Base-by-base conservation (phyloP, 2,113 vertebrate genomes). In the Heterocephalus glaber region DNA sequence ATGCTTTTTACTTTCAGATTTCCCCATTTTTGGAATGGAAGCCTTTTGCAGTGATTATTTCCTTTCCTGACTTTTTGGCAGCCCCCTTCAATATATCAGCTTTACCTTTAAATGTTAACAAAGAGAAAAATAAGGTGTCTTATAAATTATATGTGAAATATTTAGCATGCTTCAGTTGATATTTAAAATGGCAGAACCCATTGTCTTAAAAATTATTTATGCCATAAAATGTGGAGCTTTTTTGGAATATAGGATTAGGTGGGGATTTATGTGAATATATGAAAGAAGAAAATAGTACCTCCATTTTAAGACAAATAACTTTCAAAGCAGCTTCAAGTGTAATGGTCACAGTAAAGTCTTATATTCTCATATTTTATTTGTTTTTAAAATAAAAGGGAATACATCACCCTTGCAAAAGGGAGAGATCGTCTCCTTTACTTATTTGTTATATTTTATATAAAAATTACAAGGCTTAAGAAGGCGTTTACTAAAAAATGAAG, bases 251-350 rank as follows among this genome's bases (percentile, higher is more conserved):
- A 16, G 38, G 56, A 47, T 44, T 17, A 77, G 49, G 17, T 66
- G 61, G 28, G 28, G 47, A 6, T 70, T 3, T 68, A 49, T 56
- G 17, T 49, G 14, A 61, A 9, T 26, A 5, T 0, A 2, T 86
- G 14, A 47, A 54, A 8, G 28, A 88, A 38, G 76, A 79, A 65
- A 76, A 2, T 26, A 81, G 12, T 38, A 17, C 19, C 38, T 80
- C 28, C 13, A 38, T 95, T 91, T 95, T 84, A 95, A 94, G 24
- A 95, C 47, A 89, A 80, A 76, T 38, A 86, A 60, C 33, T 90
- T 95, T 66, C 82, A 87, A 92, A 92, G 41, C 83, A 58, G 28
- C 52, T 90, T 88, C 44, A 92, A 79, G 33, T 66, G 19, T 20
- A 83, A 44, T 81, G 74, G 85, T 80, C 87, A 49, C 10, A 86